Base-by-base conservation (phyloP, 1,140 invertebrate genomes). In the Oncopeltus fasciatus region DNA sequence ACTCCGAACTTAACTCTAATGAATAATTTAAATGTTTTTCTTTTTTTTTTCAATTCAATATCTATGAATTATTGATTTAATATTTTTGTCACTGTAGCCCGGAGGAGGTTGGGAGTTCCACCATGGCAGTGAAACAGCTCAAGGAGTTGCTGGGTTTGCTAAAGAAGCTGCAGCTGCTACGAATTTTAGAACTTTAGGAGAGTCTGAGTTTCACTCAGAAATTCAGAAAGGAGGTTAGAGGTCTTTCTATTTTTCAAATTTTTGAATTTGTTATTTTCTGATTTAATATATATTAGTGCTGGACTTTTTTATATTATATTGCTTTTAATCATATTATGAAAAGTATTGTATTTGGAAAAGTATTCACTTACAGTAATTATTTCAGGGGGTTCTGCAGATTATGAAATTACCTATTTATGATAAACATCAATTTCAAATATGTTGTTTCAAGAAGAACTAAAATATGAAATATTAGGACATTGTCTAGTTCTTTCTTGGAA, bases 41-140 rank as follows among this genome's bases (percentile, higher is more conserved):
- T n/a, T n/a, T n/a, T n/a, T n/a, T n/a, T n/a, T n/a, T n/a, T n/a
- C n/a, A n/a, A n/a, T n/a, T n/a, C n/a, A n/a, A n/a, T n/a, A n/a
- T n/a, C n/a, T n/a, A n/a, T n/a, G n/a, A n/a, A n/a, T n/a, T n/a
- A n/a, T n/a, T n/a, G n/a, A n/a, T n/a, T n/a, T n/a, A n/a, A n/a
- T 38, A 8, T 38, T 14, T 14, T 38, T 38, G 31, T 38, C 26
- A 26, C 24, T 47, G 4, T 9, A 53, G 24, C 27, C 51, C 0
- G 80, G 78, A 29, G 84, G 84, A 44, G 83, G 82, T 18, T 82
- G 85, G 71, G 86, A 90, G 73, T 73, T 86, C 43, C 78, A 84
- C 70, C 82, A 87, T 71, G 86, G 84, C 18, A 77, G 82, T 63
- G 71, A 76, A 53, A 77, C 76, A 20, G 75, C 84, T 4, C 80